Percentiles rank a stretch among this genome's conserved stretches.
Evolutionary conservation across 2,113 vertebrate genomes (phyloP).

Genomic region (Xenotilapia longispinis): DNA sequence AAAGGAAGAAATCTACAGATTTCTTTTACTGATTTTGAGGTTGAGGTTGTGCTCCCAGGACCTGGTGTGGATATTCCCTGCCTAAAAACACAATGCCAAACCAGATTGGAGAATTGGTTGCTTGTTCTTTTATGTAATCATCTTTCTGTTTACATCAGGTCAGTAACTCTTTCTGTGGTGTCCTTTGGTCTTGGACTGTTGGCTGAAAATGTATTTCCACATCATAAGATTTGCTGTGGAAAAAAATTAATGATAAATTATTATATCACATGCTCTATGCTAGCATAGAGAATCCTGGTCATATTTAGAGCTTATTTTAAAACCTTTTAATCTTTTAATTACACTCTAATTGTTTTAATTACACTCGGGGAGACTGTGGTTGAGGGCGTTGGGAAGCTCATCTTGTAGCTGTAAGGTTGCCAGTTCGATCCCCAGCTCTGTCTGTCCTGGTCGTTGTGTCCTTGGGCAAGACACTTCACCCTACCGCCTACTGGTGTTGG

Average conservation of each 20-base stretch:
- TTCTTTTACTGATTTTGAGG: neutral
- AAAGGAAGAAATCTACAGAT: neutral
- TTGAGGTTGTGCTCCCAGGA: neutral
- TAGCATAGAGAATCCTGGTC: neutral
- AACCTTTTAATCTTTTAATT: neutral
- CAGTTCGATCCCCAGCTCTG: neutral
- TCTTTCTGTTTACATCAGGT: neutral
- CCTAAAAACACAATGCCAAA: neutral
- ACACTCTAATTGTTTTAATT: neutral
- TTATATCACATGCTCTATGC: neutral
- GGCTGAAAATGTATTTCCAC: neutral
- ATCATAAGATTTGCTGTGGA: neutral
- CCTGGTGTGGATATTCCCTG: neutral
- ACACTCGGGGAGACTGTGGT: neutral
- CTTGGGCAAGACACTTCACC: neutral
- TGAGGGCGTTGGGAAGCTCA: neutral
- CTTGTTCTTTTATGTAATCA: neutral
- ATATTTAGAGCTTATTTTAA: neutral
- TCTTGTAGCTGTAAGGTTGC: neutral
- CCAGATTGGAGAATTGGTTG: neutral
- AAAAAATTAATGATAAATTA: neutral
- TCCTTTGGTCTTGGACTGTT: neutral
- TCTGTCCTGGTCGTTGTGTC: neutral
- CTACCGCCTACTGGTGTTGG: neutral
- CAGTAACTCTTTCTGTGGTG: neutral